Percentiles rank a stretch among this genome's conserved stretches.
Evolutionary conservation across 2,113 vertebrate species (phyloP).

Genomic region (Silurus meridionalis): DNA sequence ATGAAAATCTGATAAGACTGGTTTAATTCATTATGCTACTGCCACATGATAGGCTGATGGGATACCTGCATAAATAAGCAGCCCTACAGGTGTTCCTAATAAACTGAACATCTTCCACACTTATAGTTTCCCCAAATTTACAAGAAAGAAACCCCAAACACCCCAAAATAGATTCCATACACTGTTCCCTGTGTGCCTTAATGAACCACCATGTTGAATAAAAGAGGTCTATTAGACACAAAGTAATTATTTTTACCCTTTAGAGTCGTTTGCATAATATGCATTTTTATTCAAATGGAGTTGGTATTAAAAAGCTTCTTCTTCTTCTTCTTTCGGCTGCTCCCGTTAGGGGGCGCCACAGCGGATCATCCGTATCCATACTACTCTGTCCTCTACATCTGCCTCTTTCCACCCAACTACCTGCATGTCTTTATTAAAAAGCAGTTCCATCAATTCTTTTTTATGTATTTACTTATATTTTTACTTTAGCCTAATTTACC

Average conservation of each 20-base stretch:
- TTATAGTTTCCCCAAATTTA: slow-evolving; percentile 24
- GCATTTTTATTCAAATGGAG: not conserved
- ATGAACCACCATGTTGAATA: slow-evolving; percentile 37
- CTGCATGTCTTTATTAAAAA: not conserved
- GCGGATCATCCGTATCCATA: no score
- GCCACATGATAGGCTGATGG: not conserved
- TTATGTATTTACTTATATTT: no score
- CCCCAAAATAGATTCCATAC: slow-evolving; percentile 30
- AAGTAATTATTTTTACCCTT: slow-evolving; percentile 31
- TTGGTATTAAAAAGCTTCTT: not conserved
- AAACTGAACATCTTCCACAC: not conserved
- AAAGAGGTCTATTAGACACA: slow-evolving; percentile 36
- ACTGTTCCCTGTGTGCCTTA: slow-evolving; percentile 16
- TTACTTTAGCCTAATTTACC: not conserved
- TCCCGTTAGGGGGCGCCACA: no score
- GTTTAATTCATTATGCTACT: not conserved
- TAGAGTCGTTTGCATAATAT: slow-evolving; percentile 3
- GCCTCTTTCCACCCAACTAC: no score
- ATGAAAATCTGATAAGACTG: not conserved
- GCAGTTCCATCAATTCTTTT: not conserved
- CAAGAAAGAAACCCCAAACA: slow-evolving; percentile 26
- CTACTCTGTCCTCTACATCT: no score
- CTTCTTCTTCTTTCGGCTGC: no score
- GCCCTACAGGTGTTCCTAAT: not conserved
- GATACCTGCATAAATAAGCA: not conserved